Evolutionary conservation across 1,140 invertebrate genomes (phyloP), one percentile per base, ranked within the genome.

Genomic region (Temnothorax nylanderi): DNA sequence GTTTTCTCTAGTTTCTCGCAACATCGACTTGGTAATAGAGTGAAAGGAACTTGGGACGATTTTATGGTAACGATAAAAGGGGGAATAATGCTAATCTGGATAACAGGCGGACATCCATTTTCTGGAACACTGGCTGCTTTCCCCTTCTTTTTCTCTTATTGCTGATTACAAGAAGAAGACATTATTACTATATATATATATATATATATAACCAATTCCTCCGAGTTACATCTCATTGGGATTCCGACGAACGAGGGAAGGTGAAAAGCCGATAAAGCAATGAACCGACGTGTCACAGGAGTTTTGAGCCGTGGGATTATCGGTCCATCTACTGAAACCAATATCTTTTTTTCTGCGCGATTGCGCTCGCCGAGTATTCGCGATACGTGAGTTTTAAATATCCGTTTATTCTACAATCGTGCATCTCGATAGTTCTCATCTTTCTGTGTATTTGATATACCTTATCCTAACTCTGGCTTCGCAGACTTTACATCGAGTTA

Each of bases 131-230:
- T 64, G 64, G 26, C 54, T 74, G 26, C 56, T 56, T 21, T 34
- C 84, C 37, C 56, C 49, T 51, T 65, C 54, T 86, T 85, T 58
- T 44, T 67, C 76, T 87, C 49, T 88, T 85, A 82, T 86, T 72
- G 41, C 69, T 64, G 82, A 72, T 75, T 89, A 41, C 87, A 49
- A 69, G 44, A 44, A 62, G 18, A 86, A 64, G 47, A 65, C 41
- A 78, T 92, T 92, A 89, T 90, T 90, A 91, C 77, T 75, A 26
- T 26, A 26, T 26, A 26, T 26, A 26, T 26, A 26, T 26, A 26
- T 26, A 26, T 26, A 26, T 26, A 80, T 86, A 90, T 88, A 88
- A 91, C 86, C 82, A 87, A 91, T 92, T 90, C 71, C 76, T 34
- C 21, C 64, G 47, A 81, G 51, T 78, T 84, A 58, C 74, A 77